Conservation (phyloP, 2,888 invertebrate genomes). For the Chloroclysta siterata region DNA sequence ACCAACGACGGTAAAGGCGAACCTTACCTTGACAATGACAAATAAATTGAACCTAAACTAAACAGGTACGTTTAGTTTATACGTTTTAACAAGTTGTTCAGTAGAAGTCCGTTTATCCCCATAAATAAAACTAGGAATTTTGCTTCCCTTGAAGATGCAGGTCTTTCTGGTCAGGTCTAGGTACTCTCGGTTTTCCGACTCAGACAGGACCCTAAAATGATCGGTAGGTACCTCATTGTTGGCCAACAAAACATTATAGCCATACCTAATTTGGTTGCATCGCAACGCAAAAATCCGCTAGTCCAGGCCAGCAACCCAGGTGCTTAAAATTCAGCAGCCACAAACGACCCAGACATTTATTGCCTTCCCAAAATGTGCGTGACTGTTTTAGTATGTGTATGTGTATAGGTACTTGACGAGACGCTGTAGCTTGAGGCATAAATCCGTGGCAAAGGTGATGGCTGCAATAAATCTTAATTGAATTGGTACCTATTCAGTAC, state of each 20-base stretch:
- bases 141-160: no score
- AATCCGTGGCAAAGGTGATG: constrained; percentile 50
- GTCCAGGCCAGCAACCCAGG: neutral
- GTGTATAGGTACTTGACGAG: constrained; percentile 42
- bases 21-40: neutral
- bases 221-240: no score
- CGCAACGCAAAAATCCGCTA: constrained; percentile 2
- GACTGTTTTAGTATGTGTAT: constrained; percentile 13
- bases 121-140: no score
- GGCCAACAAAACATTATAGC: no score
- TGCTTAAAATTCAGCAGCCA: constrained; percentile 26
- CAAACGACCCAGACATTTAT: constrained; percentile 12
- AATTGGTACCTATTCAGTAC: constrained; percentile 64
- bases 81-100: neutral
- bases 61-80: no score
- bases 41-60: neutral
- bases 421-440: constrained; percentile 41
- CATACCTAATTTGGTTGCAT: no score
- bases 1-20: constrained; percentile 17
- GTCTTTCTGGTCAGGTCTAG: no score
- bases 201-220: no score
- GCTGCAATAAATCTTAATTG: constrained; percentile 73
- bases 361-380: constrained; percentile 11
- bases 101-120: neutral
- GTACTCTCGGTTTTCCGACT: no score